Conservation (phyloP, 2,797 vertebrate species). For the Liasis olivaceus region DNA sequence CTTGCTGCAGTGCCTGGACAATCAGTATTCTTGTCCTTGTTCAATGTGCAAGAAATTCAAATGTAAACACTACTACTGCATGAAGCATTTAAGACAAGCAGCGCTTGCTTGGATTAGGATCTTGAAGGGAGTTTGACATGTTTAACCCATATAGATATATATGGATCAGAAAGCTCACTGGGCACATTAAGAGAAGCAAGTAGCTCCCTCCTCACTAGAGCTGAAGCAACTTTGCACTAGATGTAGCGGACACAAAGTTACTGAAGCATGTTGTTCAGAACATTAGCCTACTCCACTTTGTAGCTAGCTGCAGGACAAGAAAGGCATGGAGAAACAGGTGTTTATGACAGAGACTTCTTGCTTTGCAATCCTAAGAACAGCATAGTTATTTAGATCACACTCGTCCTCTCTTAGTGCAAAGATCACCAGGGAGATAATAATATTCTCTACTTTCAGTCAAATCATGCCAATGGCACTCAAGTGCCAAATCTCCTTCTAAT, state of each 20-base stretch:
- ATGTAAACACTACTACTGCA: slow-evolving; percentile 43
- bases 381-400: slow-evolving; percentile 11
- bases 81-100: slow-evolving; percentile 61
- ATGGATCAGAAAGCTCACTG: slow-evolving; percentile 49
- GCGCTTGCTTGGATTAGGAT: slow-evolving; percentile 38
- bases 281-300: slow-evolving; percentile 59
- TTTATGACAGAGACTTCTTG: slow-evolving; percentile 62
- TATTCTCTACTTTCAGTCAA: slow-evolving; percentile 4
- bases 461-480: background rate
- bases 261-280: slow-evolving; percentile 63
- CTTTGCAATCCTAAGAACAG: slow-evolving; percentile 19
- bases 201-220: slow-evolving; percentile 41
- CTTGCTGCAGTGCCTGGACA: fast-evolving
- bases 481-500: slow-evolving; percentile 13
- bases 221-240: slow-evolving; percentile 61
- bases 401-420: slow-evolving; percentile 13
- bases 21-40: slow-evolving; percentile 24
- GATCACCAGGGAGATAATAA: slow-evolving; percentile 1
- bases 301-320: slow-evolving; percentile 53
- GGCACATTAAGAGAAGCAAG: slow-evolving; percentile 45
- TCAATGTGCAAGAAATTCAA: slow-evolving; percentile 43
- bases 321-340: slow-evolving; percentile 47
- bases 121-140: slow-evolving; percentile 15
- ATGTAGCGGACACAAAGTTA: slow-evolving; percentile 65
- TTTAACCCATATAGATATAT: slow-evolving; percentile 29